Evolutionary conservation across 2,797 vertebrate genomes (phyloP).

Genomic region (Chiloscyllium punctatum): DNA sequence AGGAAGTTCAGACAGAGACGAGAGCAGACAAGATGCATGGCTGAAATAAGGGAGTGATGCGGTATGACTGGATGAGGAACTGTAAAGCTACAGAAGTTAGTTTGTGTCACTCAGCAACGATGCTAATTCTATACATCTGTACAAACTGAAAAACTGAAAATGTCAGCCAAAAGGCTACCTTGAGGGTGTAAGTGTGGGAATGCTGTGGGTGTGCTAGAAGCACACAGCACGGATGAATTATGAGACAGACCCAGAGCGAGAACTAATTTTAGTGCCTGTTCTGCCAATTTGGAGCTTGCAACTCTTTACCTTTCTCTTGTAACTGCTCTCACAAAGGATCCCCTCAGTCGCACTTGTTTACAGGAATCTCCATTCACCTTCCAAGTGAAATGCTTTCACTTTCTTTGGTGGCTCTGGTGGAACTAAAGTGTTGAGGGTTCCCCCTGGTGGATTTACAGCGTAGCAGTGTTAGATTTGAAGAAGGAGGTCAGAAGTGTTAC

Average conservation of each 20-base stretch:
- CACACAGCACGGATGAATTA: not conserved
- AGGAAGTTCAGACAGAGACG: not conserved
- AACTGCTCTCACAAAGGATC: not conserved
- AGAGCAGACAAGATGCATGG: not conserved
- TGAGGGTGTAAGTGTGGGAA: not conserved
- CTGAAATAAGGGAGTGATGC: not conserved
- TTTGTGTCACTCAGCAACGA: not conserved
- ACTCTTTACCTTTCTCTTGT: not conserved
- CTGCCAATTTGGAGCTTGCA: not conserved
- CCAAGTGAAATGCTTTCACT: not conserved
- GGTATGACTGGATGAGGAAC: not conserved
- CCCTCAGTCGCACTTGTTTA: not conserved
- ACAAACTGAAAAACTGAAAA: not conserved
- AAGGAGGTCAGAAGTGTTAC: too few species aligned
- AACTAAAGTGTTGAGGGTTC: not conserved
- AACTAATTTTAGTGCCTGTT: not conserved
- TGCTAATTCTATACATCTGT: not conserved
- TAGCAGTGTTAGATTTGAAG: too few species aligned
- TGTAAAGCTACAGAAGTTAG: not conserved
- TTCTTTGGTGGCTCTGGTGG: not conserved
- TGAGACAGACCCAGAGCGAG: not conserved
- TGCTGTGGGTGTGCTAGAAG: not conserved
- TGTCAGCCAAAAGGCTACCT: not conserved
- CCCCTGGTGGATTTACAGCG: too few species aligned
- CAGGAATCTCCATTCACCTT: not conserved